phyloP scores from a whole-genome alignment of 2,888 invertebrate species.

The Thera britannica region DNA sequence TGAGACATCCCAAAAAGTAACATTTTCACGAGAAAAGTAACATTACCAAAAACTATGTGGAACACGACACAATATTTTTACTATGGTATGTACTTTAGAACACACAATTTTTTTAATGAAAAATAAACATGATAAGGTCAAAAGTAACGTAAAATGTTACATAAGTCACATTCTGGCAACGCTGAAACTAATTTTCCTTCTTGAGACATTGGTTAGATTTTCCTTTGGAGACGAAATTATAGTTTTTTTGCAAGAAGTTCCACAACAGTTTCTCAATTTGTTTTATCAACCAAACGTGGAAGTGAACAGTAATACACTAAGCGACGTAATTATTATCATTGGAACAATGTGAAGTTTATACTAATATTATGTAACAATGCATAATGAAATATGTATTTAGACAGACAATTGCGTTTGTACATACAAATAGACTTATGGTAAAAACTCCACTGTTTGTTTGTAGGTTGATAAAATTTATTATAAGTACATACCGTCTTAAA shows the following conservation, averaged over 20 bases:
- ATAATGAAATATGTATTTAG: conserved; percentile 29
- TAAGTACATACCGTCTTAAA: not conserved
- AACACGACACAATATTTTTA: too few species aligned
- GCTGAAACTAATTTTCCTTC: not conserved
- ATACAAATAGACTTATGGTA: conserved; percentile 6
- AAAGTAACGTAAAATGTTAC: too few species aligned
- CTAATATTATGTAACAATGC: conserved; percentile 25
- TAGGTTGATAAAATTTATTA: conserved; percentile 2
- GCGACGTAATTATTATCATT: conserved; percentile 28
- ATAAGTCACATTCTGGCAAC: too few species aligned
- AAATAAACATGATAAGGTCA: too few species aligned
- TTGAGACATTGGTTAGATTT: not conserved
- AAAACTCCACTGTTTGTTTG: conserved; percentile 1
- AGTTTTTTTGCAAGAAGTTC: conserved; percentile 7
- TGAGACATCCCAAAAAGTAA: too few species aligned
- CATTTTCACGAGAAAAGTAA: too few species aligned
- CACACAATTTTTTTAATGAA: too few species aligned
- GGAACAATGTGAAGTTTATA: conserved; percentile 33
- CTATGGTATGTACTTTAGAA: too few species aligned
- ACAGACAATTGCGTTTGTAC: conserved; percentile 17
- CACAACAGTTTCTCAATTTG: conserved; percentile 9
- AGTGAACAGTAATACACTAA: conserved; percentile 18
- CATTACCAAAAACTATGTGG: too few species aligned
- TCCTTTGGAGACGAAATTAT: not conserved
- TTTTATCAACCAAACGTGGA: conserved; percentile 20